These are phyloP conservation scores for Cladopsammia gracilis DNA, from an alignment of 64 coral and sea anemone genomes.

Conservation along the genomic window DNA sequence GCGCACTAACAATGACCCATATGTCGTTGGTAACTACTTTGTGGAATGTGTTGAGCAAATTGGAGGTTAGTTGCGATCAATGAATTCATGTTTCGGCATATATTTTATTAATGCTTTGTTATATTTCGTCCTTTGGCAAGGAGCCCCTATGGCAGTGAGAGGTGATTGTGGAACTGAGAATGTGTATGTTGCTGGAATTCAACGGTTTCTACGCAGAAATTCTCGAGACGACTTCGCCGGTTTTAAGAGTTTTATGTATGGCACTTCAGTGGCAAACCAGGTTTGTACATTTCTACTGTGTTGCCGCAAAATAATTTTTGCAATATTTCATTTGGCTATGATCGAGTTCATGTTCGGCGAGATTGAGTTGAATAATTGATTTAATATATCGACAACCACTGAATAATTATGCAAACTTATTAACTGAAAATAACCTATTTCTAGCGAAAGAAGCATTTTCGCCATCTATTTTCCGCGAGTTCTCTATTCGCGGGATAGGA, in stretches of 20 bases:
- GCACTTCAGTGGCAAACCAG: conserved; percentile 16
- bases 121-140: neutral
- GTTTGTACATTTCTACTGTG: neutral
- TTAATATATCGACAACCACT: too few species aligned
- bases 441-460: too few species aligned
- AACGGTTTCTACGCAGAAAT: neutral
- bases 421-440: too few species aligned
- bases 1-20: conserved; percentile 9
- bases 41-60: conserved; percentile 2
- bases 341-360: too few species aligned
- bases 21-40: neutral
- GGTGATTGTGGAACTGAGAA: conserved; percentile 50
- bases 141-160: neutral
- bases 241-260: conserved; percentile 15
- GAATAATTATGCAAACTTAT: too few species aligned
- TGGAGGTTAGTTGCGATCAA: neutral
- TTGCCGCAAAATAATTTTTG: too few species aligned
- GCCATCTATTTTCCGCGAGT: too few species aligned
- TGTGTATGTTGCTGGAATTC: conserved; percentile 16
- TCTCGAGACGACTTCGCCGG: neutral
- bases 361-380: too few species aligned
- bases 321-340: neutral
- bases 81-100: neutral
- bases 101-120: neutral
- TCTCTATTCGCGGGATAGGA: too few species aligned